Conservation (phyloP, 2,888 invertebrate genomes). For the Amphipyra berbera region DNA sequence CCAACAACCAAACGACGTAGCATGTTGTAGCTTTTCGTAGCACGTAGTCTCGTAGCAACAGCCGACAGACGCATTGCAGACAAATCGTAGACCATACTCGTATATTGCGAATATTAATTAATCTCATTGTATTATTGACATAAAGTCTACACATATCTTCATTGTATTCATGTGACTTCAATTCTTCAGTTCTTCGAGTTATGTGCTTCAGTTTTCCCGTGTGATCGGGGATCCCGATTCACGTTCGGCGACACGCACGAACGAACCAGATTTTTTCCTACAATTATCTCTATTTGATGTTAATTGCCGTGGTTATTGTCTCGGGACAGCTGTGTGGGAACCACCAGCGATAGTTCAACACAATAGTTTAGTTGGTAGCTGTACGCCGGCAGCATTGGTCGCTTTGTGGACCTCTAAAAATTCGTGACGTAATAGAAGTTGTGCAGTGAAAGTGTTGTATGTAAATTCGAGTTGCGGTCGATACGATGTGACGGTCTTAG, state of each 20-base stretch:
- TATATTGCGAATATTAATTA: constrained; percentile 7
- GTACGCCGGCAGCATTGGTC: constrained; percentile 40
- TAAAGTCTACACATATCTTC: constrained; percentile 17
- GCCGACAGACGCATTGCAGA: constrained; percentile 13
- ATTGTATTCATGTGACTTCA: constrained; percentile 29
- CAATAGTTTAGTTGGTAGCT: constrained; percentile 47
- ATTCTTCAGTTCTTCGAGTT: not conserved
- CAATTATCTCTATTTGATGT: constrained; percentile 63
- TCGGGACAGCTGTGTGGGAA: constrained; percentile 63
- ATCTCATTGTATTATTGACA: constrained; percentile 1
- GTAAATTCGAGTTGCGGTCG: constrained; percentile 21
- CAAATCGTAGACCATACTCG: not conserved
- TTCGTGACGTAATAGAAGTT: constrained; percentile 23
- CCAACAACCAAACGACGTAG: constrained; percentile 28
- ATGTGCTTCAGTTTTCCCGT: constrained; percentile 51
- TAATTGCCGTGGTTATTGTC: constrained; percentile 65
- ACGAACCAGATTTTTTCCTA: constrained; percentile 52
- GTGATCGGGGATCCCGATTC: constrained; percentile 47
- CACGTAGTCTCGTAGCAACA: constrained; percentile 24
- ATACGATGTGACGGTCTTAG: not conserved
- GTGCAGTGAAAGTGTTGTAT: constrained; percentile 45
- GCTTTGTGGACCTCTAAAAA: constrained; percentile 28
- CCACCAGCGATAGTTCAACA: constrained; percentile 16
- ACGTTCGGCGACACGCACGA: constrained; percentile 54
- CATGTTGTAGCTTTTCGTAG: constrained; percentile 50